A percentile compares a stretch with the other conserved stretches of the same genome.
phyloP scores from a whole-genome alignment of 2,888 invertebrate genomes.

The Eledone cirrhosa region DNA sequence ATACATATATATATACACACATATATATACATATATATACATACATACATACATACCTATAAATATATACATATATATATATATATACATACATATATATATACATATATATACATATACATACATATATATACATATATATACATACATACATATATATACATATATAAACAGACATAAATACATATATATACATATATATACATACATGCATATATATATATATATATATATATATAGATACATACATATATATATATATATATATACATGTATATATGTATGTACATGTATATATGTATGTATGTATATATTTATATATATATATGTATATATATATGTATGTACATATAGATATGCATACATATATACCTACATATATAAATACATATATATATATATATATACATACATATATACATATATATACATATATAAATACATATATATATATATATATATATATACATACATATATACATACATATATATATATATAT shows the following conservation, averaged over 20 bases:
- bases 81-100: too few relatives aligned
- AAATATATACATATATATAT: too few relatives aligned
- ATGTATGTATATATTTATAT: neutral
- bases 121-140: neutral
- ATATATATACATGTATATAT: neutral
- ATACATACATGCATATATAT: neutral
- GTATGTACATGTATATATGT: neutral
- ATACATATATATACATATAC: neutral
- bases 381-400: too few relatives aligned
- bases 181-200: neutral
- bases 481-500: neutral
- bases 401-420: neutral
- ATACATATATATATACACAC: neutral
- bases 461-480: neutral
- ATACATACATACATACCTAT: too few relatives aligned
- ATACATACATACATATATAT: neutral
- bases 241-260: neutral
- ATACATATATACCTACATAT: too few relatives aligned
- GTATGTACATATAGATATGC: too few relatives aligned
- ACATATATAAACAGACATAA: neutral
- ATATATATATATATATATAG: neutral
- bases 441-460: neutral
- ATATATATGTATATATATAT: neutral
- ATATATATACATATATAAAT: neutral
- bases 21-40: too few relatives aligned